phyloP scores from a whole-genome alignment of 2,888 invertebrate species.

The Lasius fuliginosus region DNA sequence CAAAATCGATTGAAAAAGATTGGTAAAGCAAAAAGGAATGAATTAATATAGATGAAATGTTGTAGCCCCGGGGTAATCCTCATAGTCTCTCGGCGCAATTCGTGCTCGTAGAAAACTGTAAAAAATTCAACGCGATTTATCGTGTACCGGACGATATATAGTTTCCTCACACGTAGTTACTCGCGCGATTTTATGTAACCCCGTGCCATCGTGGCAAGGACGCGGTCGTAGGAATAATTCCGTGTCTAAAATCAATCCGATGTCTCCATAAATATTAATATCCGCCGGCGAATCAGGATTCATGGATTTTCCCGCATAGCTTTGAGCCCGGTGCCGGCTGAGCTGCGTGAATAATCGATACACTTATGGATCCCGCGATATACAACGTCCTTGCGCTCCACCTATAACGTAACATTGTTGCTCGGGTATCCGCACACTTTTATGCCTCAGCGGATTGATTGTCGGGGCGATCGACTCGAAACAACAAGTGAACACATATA shows the following conservation, averaged over 20 bases:
- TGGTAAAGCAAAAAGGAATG: not conserved
- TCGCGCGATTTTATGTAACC: conserved; percentile 26
- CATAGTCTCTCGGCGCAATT: not conserved
- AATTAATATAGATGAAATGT: not conserved
- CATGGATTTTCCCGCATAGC: conserved; percentile 44
- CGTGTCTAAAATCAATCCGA: conserved; percentile 39
- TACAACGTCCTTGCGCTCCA: conserved; percentile 54
- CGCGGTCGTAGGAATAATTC: conserved; percentile 46
- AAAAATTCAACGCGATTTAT: conserved; percentile 18
- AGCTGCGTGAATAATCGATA: conserved; percentile 51
- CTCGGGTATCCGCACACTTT: conserved; percentile 11
- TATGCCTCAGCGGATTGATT: conserved; percentile 47
- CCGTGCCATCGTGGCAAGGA: not conserved
- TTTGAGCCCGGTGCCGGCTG: conserved; percentile 23
- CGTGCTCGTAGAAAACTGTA: conserved; percentile 9
- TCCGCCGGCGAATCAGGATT: conserved; percentile 44
- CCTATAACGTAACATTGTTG: conserved; percentile 47
- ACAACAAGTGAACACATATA: conserved; percentile 37
- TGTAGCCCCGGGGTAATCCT: not conserved
- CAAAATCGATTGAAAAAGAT: not conserved
- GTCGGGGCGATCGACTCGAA: conserved; percentile 53
- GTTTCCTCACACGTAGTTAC: conserved; percentile 21
- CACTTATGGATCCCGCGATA: conserved; percentile 36
- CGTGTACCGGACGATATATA: not conserved
- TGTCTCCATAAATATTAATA: conserved; percentile 59